A percentile compares a stretch with the other conserved stretches of the same genome.
Evolutionary conservation across 2,888 invertebrate genomes (phyloP).

Genomic region (Drosophila helvetica): DNA sequence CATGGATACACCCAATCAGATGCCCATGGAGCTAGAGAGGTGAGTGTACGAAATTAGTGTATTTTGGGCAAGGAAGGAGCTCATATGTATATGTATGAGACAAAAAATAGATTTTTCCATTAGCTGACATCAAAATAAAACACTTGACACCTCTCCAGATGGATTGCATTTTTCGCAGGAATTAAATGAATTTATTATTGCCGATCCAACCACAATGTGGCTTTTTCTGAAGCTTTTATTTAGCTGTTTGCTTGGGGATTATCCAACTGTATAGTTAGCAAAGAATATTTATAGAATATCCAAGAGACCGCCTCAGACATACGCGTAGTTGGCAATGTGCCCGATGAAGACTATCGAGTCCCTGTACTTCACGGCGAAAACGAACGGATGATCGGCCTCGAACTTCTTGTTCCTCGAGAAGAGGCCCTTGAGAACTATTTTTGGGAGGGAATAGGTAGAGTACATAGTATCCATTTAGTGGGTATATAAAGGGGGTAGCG

Average conservation of each 20-base stretch:
- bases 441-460: not conserved
- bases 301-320: conserved; percentile 42
- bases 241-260: not conserved
- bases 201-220: not conserved
- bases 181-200: not conserved
- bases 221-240: not conserved
- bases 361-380: conserved; percentile 75
- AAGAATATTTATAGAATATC: not conserved
- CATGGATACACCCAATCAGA: conserved; percentile 73
- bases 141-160: not conserved
- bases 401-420: conserved; percentile 79
- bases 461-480: no score
- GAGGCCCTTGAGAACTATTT: conserved; percentile 72
- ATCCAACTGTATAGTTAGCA: conserved; percentile 42
- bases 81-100: no score
- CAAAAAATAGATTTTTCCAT: no score
- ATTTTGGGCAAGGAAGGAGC: no score
- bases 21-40: conserved; percentile 73
- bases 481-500: not conserved
- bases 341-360: conserved; percentile 81
- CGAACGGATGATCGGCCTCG: conserved; percentile 80
- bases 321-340: conserved; percentile 79
- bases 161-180: not conserved
- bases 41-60: conserved; percentile 43
- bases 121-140: not conserved